These are phyloP conservation scores for Epinotia ramella DNA, from an alignment of 2,888 invertebrate genomes.

Conservation along the genomic window DNA sequence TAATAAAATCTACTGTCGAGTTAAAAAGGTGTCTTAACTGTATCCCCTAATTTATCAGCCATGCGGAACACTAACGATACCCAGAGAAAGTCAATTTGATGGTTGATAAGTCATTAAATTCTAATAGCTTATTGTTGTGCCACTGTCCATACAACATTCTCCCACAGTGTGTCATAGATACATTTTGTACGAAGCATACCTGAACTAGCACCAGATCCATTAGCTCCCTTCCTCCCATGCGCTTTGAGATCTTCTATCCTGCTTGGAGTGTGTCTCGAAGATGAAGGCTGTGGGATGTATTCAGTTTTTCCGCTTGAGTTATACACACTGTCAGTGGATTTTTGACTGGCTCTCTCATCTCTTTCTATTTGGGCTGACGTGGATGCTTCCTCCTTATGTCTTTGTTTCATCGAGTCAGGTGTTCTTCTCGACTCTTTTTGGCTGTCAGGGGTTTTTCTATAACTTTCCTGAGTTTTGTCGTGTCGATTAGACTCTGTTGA, in stretches of 20 bases:
- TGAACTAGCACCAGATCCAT: conserved; percentile 87
- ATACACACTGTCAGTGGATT: conserved; percentile 85
- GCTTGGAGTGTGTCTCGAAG: conserved; percentile 77
- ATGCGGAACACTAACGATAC: neutral
- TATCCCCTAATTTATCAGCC: neutral
- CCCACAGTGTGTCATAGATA: conserved; percentile 23
- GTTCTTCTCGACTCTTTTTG: conserved; percentile 65
- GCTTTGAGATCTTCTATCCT: conserved; percentile 81
- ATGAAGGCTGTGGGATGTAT: conserved; percentile 78
- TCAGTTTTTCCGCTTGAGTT: conserved; percentile 82
- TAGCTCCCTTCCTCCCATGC: conserved; percentile 77
- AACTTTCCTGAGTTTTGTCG: conserved; percentile 66
- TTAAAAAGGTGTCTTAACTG: neutral
- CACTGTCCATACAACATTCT: conserved; percentile 5
- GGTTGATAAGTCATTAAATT: conserved; percentile 6
- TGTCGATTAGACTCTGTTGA: conserved; percentile 71
- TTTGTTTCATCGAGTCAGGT: conserved; percentile 70
- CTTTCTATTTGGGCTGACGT: conserved; percentile 63
- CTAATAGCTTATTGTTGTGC: conserved; percentile 20
- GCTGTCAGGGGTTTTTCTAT: conserved; percentile 75
- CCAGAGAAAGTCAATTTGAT: conserved; percentile 21
- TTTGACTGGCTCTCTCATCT: conserved; percentile 79
- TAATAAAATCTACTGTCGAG: no score
- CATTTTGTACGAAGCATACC: conserved; percentile 59
- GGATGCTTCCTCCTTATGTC: conserved; percentile 69